phyloP scores from a whole-genome alignment of 1,140 invertebrate genomes.

The Pygmarrhopalites habei region DNA sequence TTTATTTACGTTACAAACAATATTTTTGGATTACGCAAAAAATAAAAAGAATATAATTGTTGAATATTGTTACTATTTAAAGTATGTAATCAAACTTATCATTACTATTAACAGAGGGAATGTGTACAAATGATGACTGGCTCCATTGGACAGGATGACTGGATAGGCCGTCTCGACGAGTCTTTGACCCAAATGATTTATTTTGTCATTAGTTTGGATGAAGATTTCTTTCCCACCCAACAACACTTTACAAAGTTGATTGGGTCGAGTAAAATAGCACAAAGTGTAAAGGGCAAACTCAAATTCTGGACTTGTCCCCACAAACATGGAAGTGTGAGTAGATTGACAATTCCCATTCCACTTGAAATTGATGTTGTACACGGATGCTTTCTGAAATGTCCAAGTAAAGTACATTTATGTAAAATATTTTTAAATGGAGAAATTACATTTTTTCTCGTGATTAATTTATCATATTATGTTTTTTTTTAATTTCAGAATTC shows the following conservation, averaged over 20 bases:
- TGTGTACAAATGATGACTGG: too few relatives aligned
- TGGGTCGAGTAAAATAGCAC: constrained; percentile 65
- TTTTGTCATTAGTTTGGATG: constrained; percentile 24
- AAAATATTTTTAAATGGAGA: constrained; percentile 20
- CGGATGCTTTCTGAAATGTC: constrained; percentile 66
- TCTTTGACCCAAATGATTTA: constrained; percentile 22
- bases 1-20: too few relatives aligned
- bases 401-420: too few relatives aligned
- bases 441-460: neutral
- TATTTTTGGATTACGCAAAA: too few relatives aligned
- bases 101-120: too few relatives aligned
- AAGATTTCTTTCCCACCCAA: constrained; percentile 52
- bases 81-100: too few relatives aligned
- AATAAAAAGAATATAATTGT: too few relatives aligned
- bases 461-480: neutral
- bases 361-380: constrained; percentile 65
- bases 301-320: constrained; percentile 86
- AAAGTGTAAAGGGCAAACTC: constrained; percentile 85
- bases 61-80: too few relatives aligned
- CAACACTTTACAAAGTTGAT: constrained; percentile 62
- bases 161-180: constrained; percentile 27
- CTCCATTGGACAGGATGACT: constrained; percentile 12
- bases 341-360: constrained; percentile 67
- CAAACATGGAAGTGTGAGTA: constrained; percentile 66
- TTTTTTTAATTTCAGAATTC: constrained; percentile 47